Conservation (phyloP, 2,888 invertebrate genomes). For the Yponomeuta plumbellus region DNA sequence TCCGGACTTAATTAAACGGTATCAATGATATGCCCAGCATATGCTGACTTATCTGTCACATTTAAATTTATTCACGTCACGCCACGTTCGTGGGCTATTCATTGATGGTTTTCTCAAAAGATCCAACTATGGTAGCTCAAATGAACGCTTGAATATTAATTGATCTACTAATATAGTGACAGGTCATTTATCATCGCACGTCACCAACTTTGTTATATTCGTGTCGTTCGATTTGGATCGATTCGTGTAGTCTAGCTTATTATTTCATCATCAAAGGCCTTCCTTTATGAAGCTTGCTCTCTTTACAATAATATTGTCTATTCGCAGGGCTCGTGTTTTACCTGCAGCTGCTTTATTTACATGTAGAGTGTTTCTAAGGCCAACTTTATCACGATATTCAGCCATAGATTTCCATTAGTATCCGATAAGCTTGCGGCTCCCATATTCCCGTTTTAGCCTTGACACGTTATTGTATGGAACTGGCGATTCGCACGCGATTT, state of each 20-base stretch:
- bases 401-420: background rate
- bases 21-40: background rate
- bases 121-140: conserved; percentile 9
- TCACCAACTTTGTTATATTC: background rate
- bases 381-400: too few species aligned
- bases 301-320: background rate
- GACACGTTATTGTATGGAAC: background rate
- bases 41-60: background rate
- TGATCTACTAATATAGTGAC: background rate
- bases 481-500: conserved; percentile 8
- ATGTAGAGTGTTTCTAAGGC: too few species aligned
- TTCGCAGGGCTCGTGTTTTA: too few species aligned
- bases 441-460: background rate
- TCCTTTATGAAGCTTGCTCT: background rate
- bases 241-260: background rate
- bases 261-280: background rate
- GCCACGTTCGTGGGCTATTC: background rate
- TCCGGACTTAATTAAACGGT: background rate
- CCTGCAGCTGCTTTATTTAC: too few species aligned
- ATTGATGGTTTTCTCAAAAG: conserved; percentile 1
- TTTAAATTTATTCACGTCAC: conserved; percentile 7
- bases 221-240: background rate
- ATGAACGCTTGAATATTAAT: conserved; percentile 9
- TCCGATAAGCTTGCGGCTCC: background rate
- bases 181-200: background rate